Conservation (phyloP, 2,888 invertebrate genomes). For the Geophilus truncorum region DNA sequence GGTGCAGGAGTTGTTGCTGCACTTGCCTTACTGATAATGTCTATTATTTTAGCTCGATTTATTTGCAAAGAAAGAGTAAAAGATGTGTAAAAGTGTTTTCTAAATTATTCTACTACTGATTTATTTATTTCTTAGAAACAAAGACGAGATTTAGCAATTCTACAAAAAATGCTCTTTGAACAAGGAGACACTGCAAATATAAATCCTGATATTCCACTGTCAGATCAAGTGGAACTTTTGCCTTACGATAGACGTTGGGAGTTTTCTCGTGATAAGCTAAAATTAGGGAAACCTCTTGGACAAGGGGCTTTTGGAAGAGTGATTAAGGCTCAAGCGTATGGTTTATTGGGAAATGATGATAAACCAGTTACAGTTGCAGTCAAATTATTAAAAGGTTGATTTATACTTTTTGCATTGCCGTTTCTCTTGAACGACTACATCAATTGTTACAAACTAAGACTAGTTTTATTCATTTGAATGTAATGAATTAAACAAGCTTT, state of each 20-base stretch:
- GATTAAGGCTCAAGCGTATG: conserved; percentile 75
- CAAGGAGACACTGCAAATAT: conserved; percentile 71
- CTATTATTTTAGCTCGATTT: conserved; percentile 37
- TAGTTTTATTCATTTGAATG: too few species aligned
- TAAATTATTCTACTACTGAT: too few species aligned
- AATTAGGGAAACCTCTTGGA: conserved; percentile 78
- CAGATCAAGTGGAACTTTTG: conserved; percentile 89
- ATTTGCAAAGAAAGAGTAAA: conserved; percentile 39
- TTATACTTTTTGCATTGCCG: too few species aligned
- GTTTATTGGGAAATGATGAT: conserved; percentile 60
- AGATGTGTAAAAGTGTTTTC: not conserved
- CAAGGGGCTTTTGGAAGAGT: conserved; percentile 94
- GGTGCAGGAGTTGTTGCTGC: conserved; percentile 33
- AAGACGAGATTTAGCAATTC: conserved; percentile 36
- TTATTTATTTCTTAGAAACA: conserved; percentile 36
- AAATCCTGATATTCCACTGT: conserved; percentile 81
- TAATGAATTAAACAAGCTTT: too few species aligned
- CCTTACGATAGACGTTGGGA: conserved; percentile 85
- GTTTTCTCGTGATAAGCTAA: conserved; percentile 78
- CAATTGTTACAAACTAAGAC: too few species aligned
- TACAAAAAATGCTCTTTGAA: conserved; percentile 58
- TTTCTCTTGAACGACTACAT: too few species aligned
- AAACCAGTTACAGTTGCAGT: conserved; percentile 80
- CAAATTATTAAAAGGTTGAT: conserved; percentile 88
- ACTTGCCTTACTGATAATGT: conserved; percentile 37